These are phyloP conservation scores for Andrena praecox DNA, from an alignment of 2,888 invertebrate genomes.

Conservation along the genomic window DNA sequence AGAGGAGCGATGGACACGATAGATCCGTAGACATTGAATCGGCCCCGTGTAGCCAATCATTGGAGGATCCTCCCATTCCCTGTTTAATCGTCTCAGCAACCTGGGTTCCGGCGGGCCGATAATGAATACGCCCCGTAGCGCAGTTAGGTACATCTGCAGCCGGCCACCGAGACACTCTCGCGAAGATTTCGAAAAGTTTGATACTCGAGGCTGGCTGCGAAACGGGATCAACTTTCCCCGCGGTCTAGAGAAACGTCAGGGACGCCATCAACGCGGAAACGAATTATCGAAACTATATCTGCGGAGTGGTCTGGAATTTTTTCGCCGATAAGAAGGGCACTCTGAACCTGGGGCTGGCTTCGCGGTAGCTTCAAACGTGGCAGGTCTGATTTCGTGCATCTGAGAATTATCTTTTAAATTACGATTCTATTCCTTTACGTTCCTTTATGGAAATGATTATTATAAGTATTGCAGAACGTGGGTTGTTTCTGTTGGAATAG, in stretches of 20 bases:
- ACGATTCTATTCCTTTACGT: too few relatives aligned
- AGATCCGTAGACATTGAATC: constrained; percentile 70
- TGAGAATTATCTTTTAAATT: too few relatives aligned
- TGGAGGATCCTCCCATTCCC: constrained; percentile 80
- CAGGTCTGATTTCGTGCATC: too few relatives aligned
- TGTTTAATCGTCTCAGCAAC: constrained; percentile 82
- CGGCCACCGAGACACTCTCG: constrained; percentile 65
- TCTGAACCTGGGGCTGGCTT: too few relatives aligned
- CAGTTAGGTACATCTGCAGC: constrained; percentile 75
- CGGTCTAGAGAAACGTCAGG: neutral
- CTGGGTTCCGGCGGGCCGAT: constrained; percentile 67
- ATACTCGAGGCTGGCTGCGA: constrained; percentile 16
- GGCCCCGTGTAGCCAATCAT: constrained; percentile 80
- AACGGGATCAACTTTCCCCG: constrained; percentile 2
- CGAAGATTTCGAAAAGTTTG: constrained; percentile 59
- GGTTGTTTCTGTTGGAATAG: too few relatives aligned
- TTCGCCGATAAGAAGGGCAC: neutral
- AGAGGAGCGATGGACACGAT: constrained; percentile 65
- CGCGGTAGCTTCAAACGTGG: too few relatives aligned
- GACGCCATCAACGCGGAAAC: neutral
- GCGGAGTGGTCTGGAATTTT: neutral
- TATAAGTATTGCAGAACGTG: too few relatives aligned
- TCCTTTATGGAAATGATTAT: too few relatives aligned
- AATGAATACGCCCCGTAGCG: constrained; percentile 71
- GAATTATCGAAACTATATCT: neutral